Evolutionary conservation across 1,140 invertebrate genomes (phyloP).

Genomic region (Macrosteles quadrilineatus): DNA sequence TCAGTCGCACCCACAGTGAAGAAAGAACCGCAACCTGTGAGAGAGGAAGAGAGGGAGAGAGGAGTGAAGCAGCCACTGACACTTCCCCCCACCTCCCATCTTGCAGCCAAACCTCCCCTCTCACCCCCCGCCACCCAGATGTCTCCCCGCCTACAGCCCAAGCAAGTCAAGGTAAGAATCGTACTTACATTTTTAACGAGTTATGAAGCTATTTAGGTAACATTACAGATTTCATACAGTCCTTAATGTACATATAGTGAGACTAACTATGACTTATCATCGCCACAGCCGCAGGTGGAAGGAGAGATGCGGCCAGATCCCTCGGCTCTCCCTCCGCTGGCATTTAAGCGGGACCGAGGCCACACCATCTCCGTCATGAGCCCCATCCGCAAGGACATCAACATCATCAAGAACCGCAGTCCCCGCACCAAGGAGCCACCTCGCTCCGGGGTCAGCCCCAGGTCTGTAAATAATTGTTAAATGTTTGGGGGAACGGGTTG

Average conservation of each 20-base stretch:
- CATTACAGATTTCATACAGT: no score
- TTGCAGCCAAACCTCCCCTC: conserved; percentile 53
- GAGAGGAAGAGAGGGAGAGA: conserved; percentile 13
- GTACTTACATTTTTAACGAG: not conserved
- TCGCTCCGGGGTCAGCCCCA: conserved; percentile 65
- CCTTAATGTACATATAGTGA: no score
- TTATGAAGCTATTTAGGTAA: no score
- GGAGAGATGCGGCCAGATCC: conserved; percentile 39
- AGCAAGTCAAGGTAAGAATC: conserved; percentile 27
- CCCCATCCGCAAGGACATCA: conserved; percentile 56
- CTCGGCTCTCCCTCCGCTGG: conserved; percentile 51
- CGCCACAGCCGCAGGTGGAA: no score
- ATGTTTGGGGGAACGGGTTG: no score
- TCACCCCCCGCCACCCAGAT: conserved; percentile 50
- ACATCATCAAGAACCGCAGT: conserved; percentile 34
- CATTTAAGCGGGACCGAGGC: conserved; percentile 68
- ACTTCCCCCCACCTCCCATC: conserved; percentile 40
- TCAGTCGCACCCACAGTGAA: no score
- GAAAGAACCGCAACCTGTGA: not conserved
- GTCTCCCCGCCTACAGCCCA: conserved; percentile 34
- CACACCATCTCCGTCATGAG: conserved; percentile 88
- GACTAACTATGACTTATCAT: no score
- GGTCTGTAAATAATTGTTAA: conserved; percentile 48
- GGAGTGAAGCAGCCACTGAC: not conserved
- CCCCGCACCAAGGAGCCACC: conserved; percentile 55